Evolutionary conservation across 2,888 invertebrate genomes (phyloP), one percentile per base, ranked within the genome.

Genomic region (Hirudinaria manillensis): DNA sequence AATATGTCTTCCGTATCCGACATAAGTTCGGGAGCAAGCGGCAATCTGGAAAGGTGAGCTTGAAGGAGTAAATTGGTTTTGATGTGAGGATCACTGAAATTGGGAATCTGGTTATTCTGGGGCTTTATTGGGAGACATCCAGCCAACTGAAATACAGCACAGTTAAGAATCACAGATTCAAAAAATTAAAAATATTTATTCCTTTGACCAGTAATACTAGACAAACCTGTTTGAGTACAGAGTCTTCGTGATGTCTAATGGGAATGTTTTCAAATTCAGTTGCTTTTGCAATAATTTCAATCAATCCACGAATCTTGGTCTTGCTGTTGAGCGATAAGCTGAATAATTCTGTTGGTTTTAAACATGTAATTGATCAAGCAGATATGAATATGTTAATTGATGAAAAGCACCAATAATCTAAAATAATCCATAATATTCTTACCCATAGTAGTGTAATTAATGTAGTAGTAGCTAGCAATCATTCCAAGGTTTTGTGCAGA

Each of bases 401-500:
- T 61, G 27, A 61, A 72, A 6, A 51, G 7, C 29, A 61, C 19
- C 13, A 29, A 7, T 61, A 61, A 7, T 61, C 24, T 61, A 61
- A n/a, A 67, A n/a, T n/a, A n/a, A 32, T 38, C 51, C n/a, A 55
- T 29, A 61, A 27, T 36, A 7, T 45, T n/a, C 81, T 85, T 83
- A 93, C 93, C 93, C 76, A 99, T 99, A 0, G 99, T 99, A 0
- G 97, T 96, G 82, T 99, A 99, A 86, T 98, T 97, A 82, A 99
- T 99, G 87, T 99, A 99, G 86, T 99, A 99, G 87, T 99, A 99
- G 0, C 98, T 96, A 0, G 99, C 98, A 85, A 99, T 99, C 97
- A 99, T 99, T 83, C 99, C 99, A 84, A 99, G 87, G 88, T 99
- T 99, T 53, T 99, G 88, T 0, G 99, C 96, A 77, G 93, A 89